phyloP scores from a whole-genome alignment of 35 echinoderm and acorn worm genomes.

The Ophiothrix spiculata region DNA sequence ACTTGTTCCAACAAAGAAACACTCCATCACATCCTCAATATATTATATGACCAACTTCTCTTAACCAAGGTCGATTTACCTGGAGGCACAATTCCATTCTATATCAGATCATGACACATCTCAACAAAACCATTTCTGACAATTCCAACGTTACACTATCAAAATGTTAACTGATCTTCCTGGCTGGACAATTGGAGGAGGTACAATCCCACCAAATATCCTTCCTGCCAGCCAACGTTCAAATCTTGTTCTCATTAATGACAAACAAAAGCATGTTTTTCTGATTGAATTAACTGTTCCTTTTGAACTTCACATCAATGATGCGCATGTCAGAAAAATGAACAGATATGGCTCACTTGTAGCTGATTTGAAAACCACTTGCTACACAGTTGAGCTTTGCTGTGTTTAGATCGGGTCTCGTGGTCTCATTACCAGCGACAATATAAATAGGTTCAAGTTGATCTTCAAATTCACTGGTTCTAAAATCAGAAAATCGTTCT shows the following conservation, averaged over 20 bases:
- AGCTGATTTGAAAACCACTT: too few relatives aligned
- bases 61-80: background rate
- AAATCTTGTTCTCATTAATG: background rate
- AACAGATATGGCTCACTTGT: too few relatives aligned
- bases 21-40: background rate
- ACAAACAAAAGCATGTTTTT: background rate
- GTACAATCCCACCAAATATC: background rate
- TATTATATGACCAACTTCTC: background rate
- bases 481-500: too few relatives aligned
- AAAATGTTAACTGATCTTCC: background rate
- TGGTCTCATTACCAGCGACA: too few relatives aligned
- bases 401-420: too few relatives aligned
- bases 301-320: too few relatives aligned
- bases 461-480: too few relatives aligned
- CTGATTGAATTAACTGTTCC: too few relatives aligned
- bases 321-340: too few relatives aligned
- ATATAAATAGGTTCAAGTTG: too few relatives aligned
- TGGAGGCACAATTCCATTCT: background rate
- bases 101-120: background rate
- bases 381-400: too few relatives aligned
- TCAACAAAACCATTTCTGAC: background rate
- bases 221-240: background rate
- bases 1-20: conserved; percentile 25
- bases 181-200: background rate
- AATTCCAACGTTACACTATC: background rate